Evolutionary conservation across 2,888 invertebrate species (phyloP).

Genomic region (Drosophila colorata): DNA sequence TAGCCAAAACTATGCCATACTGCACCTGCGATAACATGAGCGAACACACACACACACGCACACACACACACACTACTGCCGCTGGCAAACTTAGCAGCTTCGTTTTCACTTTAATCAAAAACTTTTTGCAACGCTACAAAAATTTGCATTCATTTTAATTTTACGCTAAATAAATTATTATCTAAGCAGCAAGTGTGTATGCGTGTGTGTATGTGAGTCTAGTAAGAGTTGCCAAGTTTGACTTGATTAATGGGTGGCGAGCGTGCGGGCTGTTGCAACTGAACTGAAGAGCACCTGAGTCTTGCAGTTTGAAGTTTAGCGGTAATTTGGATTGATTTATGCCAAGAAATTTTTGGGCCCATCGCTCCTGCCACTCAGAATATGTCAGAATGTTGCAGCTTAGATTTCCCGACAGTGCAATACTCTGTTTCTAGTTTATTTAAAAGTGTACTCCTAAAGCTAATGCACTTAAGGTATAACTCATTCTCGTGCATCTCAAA

Average conservation of each 20-base stretch:
- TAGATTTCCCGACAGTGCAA: not conserved
- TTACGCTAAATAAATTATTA: constrained; percentile 80
- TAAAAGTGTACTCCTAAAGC: no score
- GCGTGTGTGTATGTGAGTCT: constrained; percentile 13
- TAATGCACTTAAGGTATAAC: no score
- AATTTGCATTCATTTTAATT: constrained; percentile 79
- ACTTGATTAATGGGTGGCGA: constrained; percentile 27
- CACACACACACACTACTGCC: constrained; percentile 6
- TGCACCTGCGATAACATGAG: constrained; percentile 72
- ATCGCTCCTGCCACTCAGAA: not conserved
- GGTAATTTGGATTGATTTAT: constrained; percentile 52
- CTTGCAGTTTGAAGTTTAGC: constrained; percentile 26
- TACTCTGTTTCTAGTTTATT: not conserved
- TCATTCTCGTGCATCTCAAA: no score
- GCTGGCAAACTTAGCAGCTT: constrained; percentile 65
- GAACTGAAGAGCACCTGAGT: constrained; percentile 25
- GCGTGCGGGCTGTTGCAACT: constrained; percentile 4
- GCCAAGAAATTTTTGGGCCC: constrained; percentile 11
- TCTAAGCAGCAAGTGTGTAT: constrained; percentile 54
- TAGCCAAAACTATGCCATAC: constrained; percentile 64
- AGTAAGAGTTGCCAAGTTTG: constrained; percentile 29
- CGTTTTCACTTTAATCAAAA: constrained; percentile 79
- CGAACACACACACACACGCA: constrained; percentile 16
- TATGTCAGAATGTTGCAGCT: not conserved
- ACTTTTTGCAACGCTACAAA: constrained; percentile 67